Conservation (phyloP, 1,140 invertebrate genomes). For the Nasonia longicornis region DNA sequence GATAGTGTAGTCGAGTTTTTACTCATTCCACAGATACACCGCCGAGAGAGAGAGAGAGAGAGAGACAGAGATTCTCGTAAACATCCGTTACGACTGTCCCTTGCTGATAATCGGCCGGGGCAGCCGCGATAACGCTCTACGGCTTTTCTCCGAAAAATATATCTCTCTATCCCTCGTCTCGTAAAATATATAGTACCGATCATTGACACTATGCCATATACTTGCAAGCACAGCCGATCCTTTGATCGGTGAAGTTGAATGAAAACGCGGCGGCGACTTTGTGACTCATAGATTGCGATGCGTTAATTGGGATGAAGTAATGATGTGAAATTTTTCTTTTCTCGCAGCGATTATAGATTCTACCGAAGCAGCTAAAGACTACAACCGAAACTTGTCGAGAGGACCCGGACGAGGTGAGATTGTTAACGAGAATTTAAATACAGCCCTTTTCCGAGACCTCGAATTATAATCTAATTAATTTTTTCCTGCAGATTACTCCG, state of each 20-base stretch:
- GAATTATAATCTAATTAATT: background rate
- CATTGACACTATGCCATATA: background rate
- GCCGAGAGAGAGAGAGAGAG: background rate
- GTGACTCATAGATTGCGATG: background rate
- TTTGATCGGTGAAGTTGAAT: background rate
- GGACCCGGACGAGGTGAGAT: slow-evolving; percentile 31
- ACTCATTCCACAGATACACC: background rate
- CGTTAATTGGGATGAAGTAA: background rate
- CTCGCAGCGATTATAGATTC: slow-evolving; percentile 4
- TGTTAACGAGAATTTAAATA: background rate
- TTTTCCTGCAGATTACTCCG: background rate
- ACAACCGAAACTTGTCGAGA: slow-evolving; percentile 35
- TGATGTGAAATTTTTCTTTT: background rate
- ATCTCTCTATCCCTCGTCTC: background rate
- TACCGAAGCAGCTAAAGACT: slow-evolving; percentile 14
- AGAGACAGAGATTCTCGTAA: slow-evolving; percentile 35
- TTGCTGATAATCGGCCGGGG: slow-evolving; percentile 29
- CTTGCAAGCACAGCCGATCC: background rate
- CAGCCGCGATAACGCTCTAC: slow-evolving; percentile 17
- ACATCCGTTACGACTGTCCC: slow-evolving; percentile 39
- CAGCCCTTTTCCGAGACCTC: background rate
- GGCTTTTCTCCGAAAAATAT: slow-evolving; percentile 34
- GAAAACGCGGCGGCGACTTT: background rate
- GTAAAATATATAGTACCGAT: background rate
- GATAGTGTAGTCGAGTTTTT: background rate